Conservation (phyloP, 2,113 vertebrate genomes). For the Podarcis cretensis region DNA sequence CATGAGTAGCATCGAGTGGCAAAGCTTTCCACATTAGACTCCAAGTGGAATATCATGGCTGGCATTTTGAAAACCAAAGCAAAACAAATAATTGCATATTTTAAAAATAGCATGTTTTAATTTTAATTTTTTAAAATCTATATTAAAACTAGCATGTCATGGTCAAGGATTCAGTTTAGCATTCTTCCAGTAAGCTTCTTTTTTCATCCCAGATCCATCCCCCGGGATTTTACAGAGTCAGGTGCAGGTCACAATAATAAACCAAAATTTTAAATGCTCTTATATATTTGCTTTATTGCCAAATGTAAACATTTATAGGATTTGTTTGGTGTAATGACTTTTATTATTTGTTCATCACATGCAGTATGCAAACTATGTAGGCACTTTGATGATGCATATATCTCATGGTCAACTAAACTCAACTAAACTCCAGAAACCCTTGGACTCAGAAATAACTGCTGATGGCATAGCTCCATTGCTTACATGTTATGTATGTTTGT, state of each 20-base stretch:
- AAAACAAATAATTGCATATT: too few relatives aligned
- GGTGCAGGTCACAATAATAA: not conserved
- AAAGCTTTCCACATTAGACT: not conserved
- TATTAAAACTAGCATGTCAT: not conserved
- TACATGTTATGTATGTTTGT: not conserved
- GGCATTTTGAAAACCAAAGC: not conserved
- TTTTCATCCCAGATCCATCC: not conserved
- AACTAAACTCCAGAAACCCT: not conserved
- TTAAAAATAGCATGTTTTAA: too few relatives aligned
- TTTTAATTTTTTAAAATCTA: too few relatives aligned
- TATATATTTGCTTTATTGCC: not conserved
- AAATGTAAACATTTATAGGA: not conserved
- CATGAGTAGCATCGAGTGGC: not conserved
- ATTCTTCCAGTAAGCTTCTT: not conserved
- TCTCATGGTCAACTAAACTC: not conserved
- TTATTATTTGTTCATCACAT: not conserved
- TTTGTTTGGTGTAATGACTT: not conserved
- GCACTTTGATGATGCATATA: not conserved
- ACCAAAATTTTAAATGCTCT: not conserved
- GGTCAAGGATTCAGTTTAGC: not conserved
- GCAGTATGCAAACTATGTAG: not conserved
- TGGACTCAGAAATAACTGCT: not conserved
- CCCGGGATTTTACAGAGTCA: not conserved
- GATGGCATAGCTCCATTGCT: not conserved
- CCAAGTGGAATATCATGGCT: not conserved